Evolutionary conservation across 2,888 invertebrate genomes (phyloP).

Genomic region (Drosophila infuscata): DNA sequence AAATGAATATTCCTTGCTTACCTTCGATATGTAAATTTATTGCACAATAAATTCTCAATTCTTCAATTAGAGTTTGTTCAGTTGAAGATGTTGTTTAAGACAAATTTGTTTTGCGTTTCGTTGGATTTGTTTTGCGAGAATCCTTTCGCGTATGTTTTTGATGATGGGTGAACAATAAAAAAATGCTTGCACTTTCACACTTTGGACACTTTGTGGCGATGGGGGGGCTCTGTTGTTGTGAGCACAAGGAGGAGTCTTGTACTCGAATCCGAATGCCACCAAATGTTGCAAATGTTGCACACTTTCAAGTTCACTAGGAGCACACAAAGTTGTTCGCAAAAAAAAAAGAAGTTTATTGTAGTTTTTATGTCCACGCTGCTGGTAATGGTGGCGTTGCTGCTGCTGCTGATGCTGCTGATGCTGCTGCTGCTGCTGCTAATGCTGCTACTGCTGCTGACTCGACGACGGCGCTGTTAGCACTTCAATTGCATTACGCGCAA

Average conservation of each 20-base stretch:
- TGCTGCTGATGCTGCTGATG: constrained; percentile 42
- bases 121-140: constrained; percentile 38
- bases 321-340: constrained; percentile 43
- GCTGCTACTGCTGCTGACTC: constrained; percentile 54
- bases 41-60: constrained; percentile 38
- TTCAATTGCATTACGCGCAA: constrained; percentile 86
- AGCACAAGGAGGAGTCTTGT: constrained; percentile 34
- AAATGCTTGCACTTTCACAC: constrained; percentile 61
- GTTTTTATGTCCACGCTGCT: constrained; percentile 51
- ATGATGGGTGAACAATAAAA: constrained; percentile 39
- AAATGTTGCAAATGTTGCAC: constrained; percentile 60
- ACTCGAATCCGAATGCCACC: constrained; percentile 47
- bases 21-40: constrained; percentile 41
- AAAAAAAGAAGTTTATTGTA: constrained; percentile 37
- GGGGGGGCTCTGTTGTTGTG: constrained; percentile 5
- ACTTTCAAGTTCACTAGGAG: constrained; percentile 71
- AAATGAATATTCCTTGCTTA: constrained; percentile 35
- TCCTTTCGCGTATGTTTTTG: constrained; percentile 51
- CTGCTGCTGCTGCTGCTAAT: constrained; percentile 37
- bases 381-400: constrained; percentile 46
- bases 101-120: constrained; percentile 10
- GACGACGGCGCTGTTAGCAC: constrained; percentile 84
- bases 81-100: constrained; percentile 9
- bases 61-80: constrained; percentile 36
- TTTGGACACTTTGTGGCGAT: constrained; percentile 47